Evolutionary conservation across 2,797 vertebrate species (phyloP), one percentile per base, ranked within the genome.

Genomic region (Cirrhinus mrigala): DNA sequence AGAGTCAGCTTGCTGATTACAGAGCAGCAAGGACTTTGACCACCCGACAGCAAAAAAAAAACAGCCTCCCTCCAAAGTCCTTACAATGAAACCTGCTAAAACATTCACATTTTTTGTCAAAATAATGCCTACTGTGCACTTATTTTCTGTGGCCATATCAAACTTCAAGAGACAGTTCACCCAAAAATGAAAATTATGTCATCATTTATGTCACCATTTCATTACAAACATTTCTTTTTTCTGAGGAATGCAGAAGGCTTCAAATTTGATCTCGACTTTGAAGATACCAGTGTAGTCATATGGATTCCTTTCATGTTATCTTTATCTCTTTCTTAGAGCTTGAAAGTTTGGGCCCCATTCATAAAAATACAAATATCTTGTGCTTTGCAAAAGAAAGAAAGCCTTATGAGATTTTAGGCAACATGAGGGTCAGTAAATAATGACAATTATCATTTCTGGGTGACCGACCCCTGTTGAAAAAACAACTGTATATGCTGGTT

Each of bases 21-120:
- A 62, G 48, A 15, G 27, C 24, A 37, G 22, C 40, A 71, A 79
- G 88, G 16, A 68, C 79, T 80, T 69, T 73, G 89, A 86, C 82
- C 87, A 85, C 79, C 85, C 81, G 75, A 81, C 54, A 78, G 46
- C 9, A 62, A 46, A 44, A 46, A 8, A 44, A 73, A 33, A n/a
- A n/a, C 29, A 84, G 44, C 29, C 50, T 64, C 44, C 29, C 37
- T 81, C 18, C 2, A 50, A 66, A 14, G 48, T 46, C 18, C 33
- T 40, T 12, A 44, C 18, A 52, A 48, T 76, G 5, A 77, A 76
- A 87, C 60, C 33, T 73, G 29, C 20, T 68, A 69, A 78, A 84
- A 78, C n/a, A n/a, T n/a, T 69, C n/a, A 44, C 14, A 15, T 18
- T 77, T 83, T 75, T 56, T 1, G n/a, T 66, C 15, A 75, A 74